A percentile compares a stretch with the other conserved stretches of the same genome.
Conservation (phyloP, 2,888 invertebrate genomes). For the Hirtodrosophila trivittata region DNA sequence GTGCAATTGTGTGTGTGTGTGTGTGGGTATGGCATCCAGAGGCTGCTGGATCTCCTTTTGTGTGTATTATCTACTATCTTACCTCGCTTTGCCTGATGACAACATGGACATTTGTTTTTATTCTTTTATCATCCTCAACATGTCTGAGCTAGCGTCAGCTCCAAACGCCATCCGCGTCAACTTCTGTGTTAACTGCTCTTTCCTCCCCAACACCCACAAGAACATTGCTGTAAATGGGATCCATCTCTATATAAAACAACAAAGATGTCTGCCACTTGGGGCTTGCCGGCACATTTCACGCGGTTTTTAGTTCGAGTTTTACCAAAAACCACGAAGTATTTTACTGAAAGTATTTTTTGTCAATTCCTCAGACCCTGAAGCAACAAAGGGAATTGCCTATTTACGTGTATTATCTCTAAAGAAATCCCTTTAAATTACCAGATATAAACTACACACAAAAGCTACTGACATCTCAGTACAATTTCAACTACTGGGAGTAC, state of each 20-base stretch:
- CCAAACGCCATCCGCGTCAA: constrained; percentile 43
- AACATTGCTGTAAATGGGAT: constrained; percentile 20
- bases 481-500: background rate
- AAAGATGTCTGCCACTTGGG: constrained; percentile 43
- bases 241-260: constrained; percentile 19
- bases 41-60: constrained; percentile 28
- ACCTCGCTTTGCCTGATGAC: constrained; percentile 2
- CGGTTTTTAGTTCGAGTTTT: constrained; percentile 49
- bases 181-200: constrained; percentile 39
- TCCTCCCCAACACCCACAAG: constrained; percentile 13
- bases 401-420: too few species aligned
- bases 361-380: constrained; percentile 7
- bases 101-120: constrained; percentile 24
- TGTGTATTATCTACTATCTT: constrained; percentile 39
- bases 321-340: constrained; percentile 31
- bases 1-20: background rate
- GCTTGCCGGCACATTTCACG: constrained; percentile 45
- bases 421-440: too few species aligned
- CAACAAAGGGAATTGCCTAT: constrained; percentile 1
- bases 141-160: constrained; percentile 46
- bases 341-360: constrained; percentile 37
- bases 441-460: background rate
- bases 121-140: constrained; percentile 30
- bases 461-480: background rate
- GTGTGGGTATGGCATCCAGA: background rate